Conservation (phyloP, 2,797 vertebrate genomes). For the Scomberomorus guttatus region DNA sequence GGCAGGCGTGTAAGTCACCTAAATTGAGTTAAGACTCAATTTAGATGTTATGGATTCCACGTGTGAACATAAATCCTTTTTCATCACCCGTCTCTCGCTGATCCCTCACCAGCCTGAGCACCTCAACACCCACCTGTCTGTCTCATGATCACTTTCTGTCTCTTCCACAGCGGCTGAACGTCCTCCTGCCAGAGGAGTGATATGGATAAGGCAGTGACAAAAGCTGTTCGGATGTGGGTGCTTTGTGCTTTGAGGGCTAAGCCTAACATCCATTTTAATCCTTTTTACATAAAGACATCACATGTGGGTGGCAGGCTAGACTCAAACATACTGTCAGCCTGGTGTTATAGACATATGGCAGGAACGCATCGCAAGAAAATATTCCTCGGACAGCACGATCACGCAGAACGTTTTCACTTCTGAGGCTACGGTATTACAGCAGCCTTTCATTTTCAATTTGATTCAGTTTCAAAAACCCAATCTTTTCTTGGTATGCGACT, state of each 20-base stretch:
- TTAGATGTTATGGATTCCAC: background rate
- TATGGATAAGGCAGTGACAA: conserved; percentile 51
- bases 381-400: background rate
- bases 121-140: background rate
- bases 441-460: background rate
- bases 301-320: conserved; percentile 59
- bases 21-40: conserved; percentile 18
- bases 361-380: background rate
- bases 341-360: conserved; percentile 11
- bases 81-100: background rate
- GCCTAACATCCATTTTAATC: conserved; percentile 76
- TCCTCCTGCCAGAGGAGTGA: conserved; percentile 17
- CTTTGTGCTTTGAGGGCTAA: conserved; percentile 69
- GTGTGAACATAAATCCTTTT: background rate
- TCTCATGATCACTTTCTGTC: background rate
- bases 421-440: too few relatives aligned
- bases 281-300: conserved; percentile 63
- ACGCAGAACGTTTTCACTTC: conserved; percentile 6
- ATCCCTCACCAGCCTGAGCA: conserved; percentile 16
- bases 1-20: conserved; percentile 46
- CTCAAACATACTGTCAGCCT: conserved; percentile 27
- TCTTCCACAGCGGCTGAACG: conserved; percentile 12
- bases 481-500: background rate
- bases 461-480: background rate
- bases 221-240: conserved; percentile 58